A percentile compares a stretch with the other conserved stretches of the same genome.
These are phyloP conservation scores for Pterostichus madidus DNA, from an alignment of 2,888 invertebrate species.

Conservation along the genomic window DNA sequence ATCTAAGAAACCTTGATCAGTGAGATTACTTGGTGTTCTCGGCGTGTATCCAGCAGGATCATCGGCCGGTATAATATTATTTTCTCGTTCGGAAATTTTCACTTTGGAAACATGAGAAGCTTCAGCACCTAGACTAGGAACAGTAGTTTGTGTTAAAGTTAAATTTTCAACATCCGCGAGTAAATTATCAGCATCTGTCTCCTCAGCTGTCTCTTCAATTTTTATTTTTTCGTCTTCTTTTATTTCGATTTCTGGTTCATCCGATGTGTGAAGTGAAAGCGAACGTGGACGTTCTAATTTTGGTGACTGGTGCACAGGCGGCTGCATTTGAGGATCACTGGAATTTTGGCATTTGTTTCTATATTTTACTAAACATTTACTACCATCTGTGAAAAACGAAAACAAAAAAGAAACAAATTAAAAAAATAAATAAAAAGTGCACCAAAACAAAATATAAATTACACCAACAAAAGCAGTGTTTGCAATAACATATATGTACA, in stretches of 20 bases:
- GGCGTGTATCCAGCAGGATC: slow-evolving; percentile 73
- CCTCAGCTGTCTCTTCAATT: slow-evolving; percentile 64
- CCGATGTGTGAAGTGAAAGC: slow-evolving; percentile 78
- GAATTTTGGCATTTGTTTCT: slow-evolving; percentile 66
- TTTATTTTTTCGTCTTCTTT: slow-evolving; percentile 61
- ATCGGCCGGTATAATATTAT: slow-evolving; percentile 70
- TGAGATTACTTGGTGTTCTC: slow-evolving; percentile 76
- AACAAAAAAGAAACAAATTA: slow-evolving; percentile 63
- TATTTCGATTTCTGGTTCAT: slow-evolving; percentile 73
- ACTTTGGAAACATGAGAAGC: slow-evolving; percentile 27
- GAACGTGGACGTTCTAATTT: slow-evolving; percentile 78
- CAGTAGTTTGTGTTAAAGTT: slow-evolving; percentile 2
- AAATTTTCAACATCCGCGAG: slow-evolving; percentile 17
- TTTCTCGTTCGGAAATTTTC: slow-evolving; percentile 62
- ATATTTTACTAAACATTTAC: slow-evolving; percentile 40
- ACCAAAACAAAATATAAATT: slow-evolving; percentile 36
- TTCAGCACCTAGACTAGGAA: slow-evolving; percentile 25
- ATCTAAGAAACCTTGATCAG: slow-evolving; percentile 85
- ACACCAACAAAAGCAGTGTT: slow-evolving; percentile 9
- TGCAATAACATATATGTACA: neutral
- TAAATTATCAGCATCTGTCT: slow-evolving; percentile 46
- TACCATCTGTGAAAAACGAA: slow-evolving; percentile 67
- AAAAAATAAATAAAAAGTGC: slow-evolving; percentile 62
- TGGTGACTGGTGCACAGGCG: slow-evolving; percentile 68
- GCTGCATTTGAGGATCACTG: slow-evolving; percentile 62